phyloP scores from a whole-genome alignment of 2,797 vertebrate genomes.

The Linurgus olivaceus region DNA sequence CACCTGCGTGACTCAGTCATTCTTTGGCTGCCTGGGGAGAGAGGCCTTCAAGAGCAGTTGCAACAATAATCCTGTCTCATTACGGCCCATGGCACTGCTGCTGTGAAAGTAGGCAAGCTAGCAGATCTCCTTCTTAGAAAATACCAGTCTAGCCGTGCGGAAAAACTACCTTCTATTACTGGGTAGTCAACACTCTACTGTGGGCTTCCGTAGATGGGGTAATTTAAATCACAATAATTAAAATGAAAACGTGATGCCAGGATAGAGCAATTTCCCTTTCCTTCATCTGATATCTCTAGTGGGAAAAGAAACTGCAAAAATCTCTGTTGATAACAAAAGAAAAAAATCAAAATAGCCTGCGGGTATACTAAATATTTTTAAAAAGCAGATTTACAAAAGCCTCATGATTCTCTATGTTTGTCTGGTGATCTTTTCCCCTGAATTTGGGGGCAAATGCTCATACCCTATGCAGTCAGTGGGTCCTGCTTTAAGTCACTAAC shows the following conservation, averaged over 20 bases:
- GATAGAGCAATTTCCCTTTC: neutral
- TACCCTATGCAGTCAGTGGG: neutral
- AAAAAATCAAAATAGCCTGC: neutral
- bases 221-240: constrained; percentile 29
- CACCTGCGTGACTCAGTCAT: constrained; percentile 43
- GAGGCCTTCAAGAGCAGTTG: constrained; percentile 21
- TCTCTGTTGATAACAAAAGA: neutral
- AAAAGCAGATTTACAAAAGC: neutral
- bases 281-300: neutral
- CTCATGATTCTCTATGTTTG: neutral
- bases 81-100: constrained; percentile 6
- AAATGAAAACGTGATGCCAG: neutral
- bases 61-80: constrained; percentile 42
- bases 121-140: constrained; percentile 46
- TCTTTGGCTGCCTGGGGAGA: neutral
- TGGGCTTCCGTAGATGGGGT: neutral
- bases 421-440: neutral
- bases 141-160: constrained; percentile 4
- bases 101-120: constrained; percentile 57
- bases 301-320: neutral
- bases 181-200: neutral
- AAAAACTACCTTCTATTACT: constrained; percentile 25
- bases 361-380: neutral
- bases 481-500: neutral
- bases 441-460: neutral